These are phyloP conservation scores for Cotesia chilonis DNA, from an alignment of 1,140 invertebrate species.

Conservation along the genomic window DNA sequence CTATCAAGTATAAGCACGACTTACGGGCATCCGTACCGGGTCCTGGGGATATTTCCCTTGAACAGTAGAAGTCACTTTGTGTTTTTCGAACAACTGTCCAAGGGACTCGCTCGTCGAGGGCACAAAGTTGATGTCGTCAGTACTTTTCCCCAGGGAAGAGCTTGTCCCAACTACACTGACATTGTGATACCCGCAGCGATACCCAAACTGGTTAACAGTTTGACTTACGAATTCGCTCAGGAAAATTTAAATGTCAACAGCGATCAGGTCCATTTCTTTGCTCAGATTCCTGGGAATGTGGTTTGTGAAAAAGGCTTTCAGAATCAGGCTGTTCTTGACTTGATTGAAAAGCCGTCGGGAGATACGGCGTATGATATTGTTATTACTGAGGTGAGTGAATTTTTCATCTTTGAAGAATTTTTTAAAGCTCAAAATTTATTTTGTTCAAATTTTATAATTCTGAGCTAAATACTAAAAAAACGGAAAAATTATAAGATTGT, in stretches of 20 bases:
- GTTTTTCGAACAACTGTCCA: conserved; percentile 51
- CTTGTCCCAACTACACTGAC: conserved; percentile 45
- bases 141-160: conserved; percentile 40
- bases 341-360: conserved; percentile 47
- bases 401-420: neutral
- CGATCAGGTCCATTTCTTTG: neutral
- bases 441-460: too few species aligned
- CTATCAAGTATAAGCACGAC: too few species aligned
- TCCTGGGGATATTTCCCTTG: conserved; percentile 49
- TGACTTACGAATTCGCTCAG: neutral
- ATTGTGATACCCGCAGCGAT: conserved; percentile 28
- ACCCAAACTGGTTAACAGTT: conserved; percentile 24
- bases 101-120: conserved; percentile 51
- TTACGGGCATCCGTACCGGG: conserved; percentile 27
- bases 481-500: neutral
- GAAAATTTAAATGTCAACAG: neutral
- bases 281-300: conserved; percentile 5
- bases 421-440: neutral
- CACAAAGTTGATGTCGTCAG: conserved; percentile 57
- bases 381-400: conserved; percentile 45
- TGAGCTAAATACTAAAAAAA: neutral
- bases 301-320: conserved; percentile 38
- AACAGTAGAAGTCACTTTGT: conserved; percentile 55
- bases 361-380: conserved; percentile 51
- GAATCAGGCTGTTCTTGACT: conserved; percentile 40